Evolutionary conservation across 2,113 vertebrate species (phyloP).

Genomic region (Progne subis): DNA sequence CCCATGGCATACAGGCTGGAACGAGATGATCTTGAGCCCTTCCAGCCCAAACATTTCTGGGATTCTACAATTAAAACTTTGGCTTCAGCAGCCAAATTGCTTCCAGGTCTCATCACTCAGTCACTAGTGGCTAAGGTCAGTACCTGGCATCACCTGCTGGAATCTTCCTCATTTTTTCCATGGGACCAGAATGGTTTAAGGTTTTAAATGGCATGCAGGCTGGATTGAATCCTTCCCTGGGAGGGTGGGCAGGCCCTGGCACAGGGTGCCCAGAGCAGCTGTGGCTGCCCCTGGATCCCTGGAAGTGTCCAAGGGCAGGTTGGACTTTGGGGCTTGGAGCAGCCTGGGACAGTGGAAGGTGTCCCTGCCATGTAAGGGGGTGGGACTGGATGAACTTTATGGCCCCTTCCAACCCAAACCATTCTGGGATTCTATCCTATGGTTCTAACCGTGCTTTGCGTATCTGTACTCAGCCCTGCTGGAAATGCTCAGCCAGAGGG

Average conservation of each 20-base stretch:
- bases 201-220: not conserved
- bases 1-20: not conserved
- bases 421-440: not conserved
- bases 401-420: not conserved
- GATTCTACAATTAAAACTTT: not conserved
- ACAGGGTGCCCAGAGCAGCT: not conserved
- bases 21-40: not conserved
- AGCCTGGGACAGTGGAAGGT: not conserved
- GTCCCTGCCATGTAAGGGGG: not conserved
- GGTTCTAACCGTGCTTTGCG: not conserved
- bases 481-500: not conserved
- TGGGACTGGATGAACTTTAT: accelerated
- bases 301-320: accelerated
- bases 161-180: not conserved
- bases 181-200: not conserved
- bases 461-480: not conserved
- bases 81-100: not conserved
- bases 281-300: not conserved
- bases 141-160: accelerated
- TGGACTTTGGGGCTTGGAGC: not conserved
- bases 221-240: not conserved
- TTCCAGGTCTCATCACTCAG: not conserved
- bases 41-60: not conserved
- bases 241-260: not conserved
- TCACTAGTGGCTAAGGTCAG: not conserved